Conservation (phyloP, 2,113 vertebrate genomes). For the Eulemur macaco region DNA sequence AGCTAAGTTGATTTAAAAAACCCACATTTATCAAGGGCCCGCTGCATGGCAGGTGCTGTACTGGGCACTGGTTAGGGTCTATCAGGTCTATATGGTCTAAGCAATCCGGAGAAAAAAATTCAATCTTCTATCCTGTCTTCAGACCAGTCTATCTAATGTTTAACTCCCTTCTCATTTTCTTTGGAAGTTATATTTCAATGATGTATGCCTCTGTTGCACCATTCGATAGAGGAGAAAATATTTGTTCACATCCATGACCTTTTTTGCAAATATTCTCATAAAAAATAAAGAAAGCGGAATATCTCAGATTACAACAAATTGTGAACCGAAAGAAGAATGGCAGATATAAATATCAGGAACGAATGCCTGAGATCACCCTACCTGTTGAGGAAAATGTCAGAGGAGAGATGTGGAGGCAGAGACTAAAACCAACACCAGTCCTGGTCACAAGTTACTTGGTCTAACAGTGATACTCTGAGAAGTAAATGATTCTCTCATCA, state of each 20-base stretch:
- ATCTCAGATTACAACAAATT: not conserved
- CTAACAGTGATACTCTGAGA: not conserved
- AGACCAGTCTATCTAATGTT: not conserved
- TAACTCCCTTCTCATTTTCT: not conserved
- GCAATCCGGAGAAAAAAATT: not conserved
- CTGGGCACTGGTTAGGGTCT: fast-evolving
- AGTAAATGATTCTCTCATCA: not conserved
- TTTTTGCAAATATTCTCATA: not conserved
- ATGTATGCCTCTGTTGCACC: not conserved
- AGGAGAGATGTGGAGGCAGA: not conserved
- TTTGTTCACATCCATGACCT: not conserved
- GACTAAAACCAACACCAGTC: not conserved
- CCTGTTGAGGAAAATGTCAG: not conserved
- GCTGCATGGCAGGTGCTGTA: not conserved
- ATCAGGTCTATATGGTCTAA: not conserved
- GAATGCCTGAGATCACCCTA: not conserved
- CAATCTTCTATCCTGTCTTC: not conserved
- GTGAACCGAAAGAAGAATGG: not conserved
- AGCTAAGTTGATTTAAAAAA: not conserved
- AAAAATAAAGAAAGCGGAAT: not conserved
- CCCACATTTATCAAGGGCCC: not conserved
- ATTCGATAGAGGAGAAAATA: not conserved
- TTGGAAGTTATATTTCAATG: not conserved
- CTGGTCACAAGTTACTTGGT: not conserved
- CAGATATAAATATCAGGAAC: not conserved